Percentiles rank a stretch among this genome's conserved stretches.
Conservation (phyloP, 2,113 vertebrate genomes). For the Callorhinus ursinus region DNA sequence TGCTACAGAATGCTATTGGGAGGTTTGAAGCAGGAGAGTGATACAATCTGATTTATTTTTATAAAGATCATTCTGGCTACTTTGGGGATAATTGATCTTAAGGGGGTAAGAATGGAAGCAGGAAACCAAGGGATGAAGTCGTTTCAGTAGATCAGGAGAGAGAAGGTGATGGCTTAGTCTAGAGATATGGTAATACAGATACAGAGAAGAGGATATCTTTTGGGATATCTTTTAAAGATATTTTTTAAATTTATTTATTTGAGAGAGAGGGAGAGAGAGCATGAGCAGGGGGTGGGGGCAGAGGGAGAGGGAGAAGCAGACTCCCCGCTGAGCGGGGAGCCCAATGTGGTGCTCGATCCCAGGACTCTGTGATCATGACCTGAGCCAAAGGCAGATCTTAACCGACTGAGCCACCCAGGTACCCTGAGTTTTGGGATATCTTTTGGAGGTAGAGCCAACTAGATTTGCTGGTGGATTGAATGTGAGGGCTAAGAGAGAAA, state of each 20-base stretch:
- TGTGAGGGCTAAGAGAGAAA: background rate
- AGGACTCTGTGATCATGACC: too few species aligned
- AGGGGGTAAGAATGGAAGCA: background rate
- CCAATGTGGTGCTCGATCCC: too few species aligned
- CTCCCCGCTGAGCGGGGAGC: too few species aligned
- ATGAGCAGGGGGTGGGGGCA: too few species aligned
- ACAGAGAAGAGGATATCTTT: background rate
- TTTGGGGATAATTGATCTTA: constrained; percentile 16
- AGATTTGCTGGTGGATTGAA: background rate
- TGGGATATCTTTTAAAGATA: background rate
- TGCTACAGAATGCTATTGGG: background rate
- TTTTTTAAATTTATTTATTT: too few species aligned
- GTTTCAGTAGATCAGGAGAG: background rate
- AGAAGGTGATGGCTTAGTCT: background rate
- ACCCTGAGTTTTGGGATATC: background rate
- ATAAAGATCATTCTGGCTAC: background rate
- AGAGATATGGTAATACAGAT: background rate
- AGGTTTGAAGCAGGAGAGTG: background rate
- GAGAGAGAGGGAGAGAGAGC: too few species aligned
- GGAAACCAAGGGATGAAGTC: background rate
- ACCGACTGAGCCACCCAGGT: too few species aligned
- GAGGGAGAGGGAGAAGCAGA: too few species aligned
- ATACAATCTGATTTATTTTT: background rate
- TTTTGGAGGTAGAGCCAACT: background rate
- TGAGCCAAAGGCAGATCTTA: too few species aligned